These are phyloP conservation scores for Acanthopleura granulata DNA, from an alignment of 2,888 invertebrate species.

Conservation along the genomic window DNA sequence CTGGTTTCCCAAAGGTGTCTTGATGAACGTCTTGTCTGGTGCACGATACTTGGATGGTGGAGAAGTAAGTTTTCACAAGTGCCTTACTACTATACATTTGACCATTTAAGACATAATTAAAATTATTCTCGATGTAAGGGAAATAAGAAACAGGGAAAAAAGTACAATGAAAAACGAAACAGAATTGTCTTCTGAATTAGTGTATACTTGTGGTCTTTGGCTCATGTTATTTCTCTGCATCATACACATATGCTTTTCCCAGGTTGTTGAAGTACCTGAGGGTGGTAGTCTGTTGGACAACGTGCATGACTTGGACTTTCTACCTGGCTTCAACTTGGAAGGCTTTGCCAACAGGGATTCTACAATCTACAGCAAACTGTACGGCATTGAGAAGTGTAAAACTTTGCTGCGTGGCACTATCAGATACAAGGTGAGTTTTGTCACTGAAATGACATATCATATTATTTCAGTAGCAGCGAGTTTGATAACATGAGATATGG, in stretches of 20 bases:
- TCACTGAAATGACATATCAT: no score
- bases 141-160: no score
- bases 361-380: conserved; percentile 86
- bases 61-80: conserved; percentile 73
- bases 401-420: conserved; percentile 95
- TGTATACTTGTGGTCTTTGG: no score
- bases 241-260: neutral
- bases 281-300: conserved; percentile 92
- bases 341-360: conserved; percentile 98
- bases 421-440: conserved; percentile 77
- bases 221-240: no score
- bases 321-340: conserved; percentile 96
- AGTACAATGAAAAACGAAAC: no score
- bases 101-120: no score
- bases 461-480: no score
- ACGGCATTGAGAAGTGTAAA: conserved; percentile 84
- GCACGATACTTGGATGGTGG: conserved; percentile 89
- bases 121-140: no score
- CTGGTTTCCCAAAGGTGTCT: conserved; percentile 95
- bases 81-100: neutral
- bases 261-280: conserved; percentile 88
- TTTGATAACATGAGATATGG: no score
- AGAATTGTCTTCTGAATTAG: no score
- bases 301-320: conserved; percentile 84
- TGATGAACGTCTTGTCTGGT: conserved; percentile 89